A percentile compares a stretch with the other conserved stretches of the same genome.
These are phyloP conservation scores for Empis livida DNA, from an alignment of 2,888 invertebrate genomes.

Conservation along the genomic window DNA sequence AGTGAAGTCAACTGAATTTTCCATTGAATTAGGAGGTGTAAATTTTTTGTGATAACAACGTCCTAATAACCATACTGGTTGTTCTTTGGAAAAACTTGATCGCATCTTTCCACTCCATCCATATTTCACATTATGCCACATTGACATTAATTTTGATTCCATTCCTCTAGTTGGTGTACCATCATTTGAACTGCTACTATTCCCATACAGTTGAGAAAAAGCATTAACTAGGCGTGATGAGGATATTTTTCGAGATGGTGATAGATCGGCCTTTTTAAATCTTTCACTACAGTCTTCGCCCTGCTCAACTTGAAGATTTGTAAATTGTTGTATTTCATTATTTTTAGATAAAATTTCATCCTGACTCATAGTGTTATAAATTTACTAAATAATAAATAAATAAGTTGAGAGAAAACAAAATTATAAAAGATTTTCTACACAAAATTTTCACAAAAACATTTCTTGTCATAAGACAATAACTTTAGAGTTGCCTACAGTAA, in stretches of 20 bases:
- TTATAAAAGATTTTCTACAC: too few relatives aligned
- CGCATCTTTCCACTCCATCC: conserved; percentile 72
- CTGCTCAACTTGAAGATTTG: background rate
- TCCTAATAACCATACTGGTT: conserved; percentile 77
- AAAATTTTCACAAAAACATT: too few relatives aligned
- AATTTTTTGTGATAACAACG: conserved; percentile 66
- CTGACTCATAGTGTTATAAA: too few relatives aligned
- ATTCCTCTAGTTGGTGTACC: conserved; percentile 46
- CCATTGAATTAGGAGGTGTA: conserved; percentile 42
- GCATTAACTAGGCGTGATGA: conserved; percentile 33
- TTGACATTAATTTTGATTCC: conserved; percentile 68
- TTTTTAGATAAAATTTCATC: too few relatives aligned
- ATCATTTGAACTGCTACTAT: conserved; percentile 22
- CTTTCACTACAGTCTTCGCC: background rate
- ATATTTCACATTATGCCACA: conserved; percentile 89
- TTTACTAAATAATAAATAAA: too few relatives aligned
- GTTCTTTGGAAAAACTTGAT: conserved; percentile 68
- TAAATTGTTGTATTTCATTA: too few relatives aligned
- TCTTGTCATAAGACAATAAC: too few relatives aligned
- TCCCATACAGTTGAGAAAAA: conserved; percentile 30
- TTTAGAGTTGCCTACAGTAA: too few relatives aligned
- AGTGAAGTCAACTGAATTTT: conserved; percentile 32
- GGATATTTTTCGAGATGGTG: conserved; percentile 35
- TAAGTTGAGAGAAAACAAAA: too few relatives aligned
- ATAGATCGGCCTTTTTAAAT: conserved; percentile 12